Evolutionary conservation across 2,888 invertebrate species (phyloP).

Genomic region (Maniola hyperantus): DNA sequence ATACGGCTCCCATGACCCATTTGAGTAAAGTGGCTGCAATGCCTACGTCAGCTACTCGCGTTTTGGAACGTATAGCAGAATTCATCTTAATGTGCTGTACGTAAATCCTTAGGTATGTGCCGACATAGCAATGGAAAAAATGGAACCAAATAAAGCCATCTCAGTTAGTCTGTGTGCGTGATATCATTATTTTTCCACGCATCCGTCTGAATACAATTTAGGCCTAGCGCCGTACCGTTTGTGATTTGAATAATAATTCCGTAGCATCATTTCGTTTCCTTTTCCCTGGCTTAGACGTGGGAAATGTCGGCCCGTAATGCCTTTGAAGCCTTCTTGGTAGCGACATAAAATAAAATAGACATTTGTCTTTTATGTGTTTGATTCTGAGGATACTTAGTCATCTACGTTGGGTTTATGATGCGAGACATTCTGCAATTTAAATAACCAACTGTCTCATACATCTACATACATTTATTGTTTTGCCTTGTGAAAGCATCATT

Average conservation of each 20-base stretch:
- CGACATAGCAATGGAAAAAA: slow-evolving; percentile 25
- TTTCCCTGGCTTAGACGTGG: slow-evolving; percentile 73
- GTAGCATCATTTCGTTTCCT: slow-evolving; percentile 78
- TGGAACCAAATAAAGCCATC: slow-evolving; percentile 34
- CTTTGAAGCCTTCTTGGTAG: slow-evolving; percentile 48
- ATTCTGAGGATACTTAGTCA: slow-evolving; percentile 22
- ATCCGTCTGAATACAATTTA: slow-evolving; percentile 78
- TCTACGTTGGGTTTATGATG: slow-evolving; percentile 5
- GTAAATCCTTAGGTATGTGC: neutral
- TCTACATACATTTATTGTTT: neutral
- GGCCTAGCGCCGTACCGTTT: slow-evolving; percentile 72
- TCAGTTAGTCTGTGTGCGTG: slow-evolving; percentile 44
- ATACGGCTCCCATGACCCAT: no score
- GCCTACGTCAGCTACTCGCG: no score
- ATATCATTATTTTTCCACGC: slow-evolving; percentile 68
- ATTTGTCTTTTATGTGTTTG: slow-evolving; percentile 16
- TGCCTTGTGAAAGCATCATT: neutral
- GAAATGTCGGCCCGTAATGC: slow-evolving; percentile 75
- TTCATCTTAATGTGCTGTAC: no score
- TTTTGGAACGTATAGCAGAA: no score
- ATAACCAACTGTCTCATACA: neutral
- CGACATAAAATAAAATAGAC: slow-evolving; percentile 23
- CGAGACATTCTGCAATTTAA: neutral
- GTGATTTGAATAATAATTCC: slow-evolving; percentile 82
- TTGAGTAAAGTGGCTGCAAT: no score